Evolutionary conservation across 2,797 vertebrate genomes (phyloP).

Genomic region (Poeciliopsis infans): DNA sequence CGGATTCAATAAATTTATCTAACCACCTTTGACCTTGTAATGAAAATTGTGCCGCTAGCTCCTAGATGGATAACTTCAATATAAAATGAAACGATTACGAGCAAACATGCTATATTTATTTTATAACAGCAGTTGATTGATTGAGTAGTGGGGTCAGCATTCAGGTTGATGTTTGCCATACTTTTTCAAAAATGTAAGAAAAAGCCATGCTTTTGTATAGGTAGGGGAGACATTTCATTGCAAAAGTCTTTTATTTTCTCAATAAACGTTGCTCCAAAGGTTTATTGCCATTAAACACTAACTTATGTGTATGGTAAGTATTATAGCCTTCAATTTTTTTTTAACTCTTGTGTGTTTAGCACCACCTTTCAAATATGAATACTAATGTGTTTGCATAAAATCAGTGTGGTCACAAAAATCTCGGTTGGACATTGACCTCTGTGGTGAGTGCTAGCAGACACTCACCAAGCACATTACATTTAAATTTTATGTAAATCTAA

Average conservation of each 20-base stretch:
- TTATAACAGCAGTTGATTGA: neutral
- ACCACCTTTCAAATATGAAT: neutral
- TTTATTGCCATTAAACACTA: neutral
- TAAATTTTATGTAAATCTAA: too few relatives aligned
- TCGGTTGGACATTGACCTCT: neutral
- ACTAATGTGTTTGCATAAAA: neutral
- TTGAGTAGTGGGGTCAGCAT: neutral
- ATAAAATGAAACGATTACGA: neutral
- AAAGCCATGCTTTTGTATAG: neutral
- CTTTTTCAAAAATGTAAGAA: neutral
- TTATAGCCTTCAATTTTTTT: neutral
- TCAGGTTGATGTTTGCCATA: neutral
- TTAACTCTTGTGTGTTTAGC: neutral
- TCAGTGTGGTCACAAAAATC: neutral
- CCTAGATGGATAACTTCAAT: neutral
- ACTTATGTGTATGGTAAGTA: neutral
- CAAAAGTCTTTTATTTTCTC: neutral
- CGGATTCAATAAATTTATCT: neutral
- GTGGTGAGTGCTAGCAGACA: neutral
- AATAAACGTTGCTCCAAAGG: neutral
- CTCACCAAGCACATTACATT: neutral
- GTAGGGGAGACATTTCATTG: neutral
- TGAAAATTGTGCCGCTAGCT: neutral
- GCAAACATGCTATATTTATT: neutral
- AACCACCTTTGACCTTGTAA: neutral